Evolutionary conservation across 2,797 vertebrate genomes (phyloP).

Genomic region (Pangasius macronema): DNA sequence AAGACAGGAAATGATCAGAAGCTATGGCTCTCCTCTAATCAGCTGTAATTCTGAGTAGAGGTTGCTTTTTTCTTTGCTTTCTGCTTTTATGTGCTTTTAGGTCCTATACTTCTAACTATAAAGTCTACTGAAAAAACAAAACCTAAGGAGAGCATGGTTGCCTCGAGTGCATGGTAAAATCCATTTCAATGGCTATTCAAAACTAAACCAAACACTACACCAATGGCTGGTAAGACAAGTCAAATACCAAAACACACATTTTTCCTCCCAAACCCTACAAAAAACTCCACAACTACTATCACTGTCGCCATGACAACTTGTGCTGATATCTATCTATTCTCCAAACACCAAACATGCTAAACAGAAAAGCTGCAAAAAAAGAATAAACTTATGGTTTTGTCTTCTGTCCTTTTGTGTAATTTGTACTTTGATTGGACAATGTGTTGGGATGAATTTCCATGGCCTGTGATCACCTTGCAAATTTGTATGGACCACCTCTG

Average conservation of each 20-base stretch:
- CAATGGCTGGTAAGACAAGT: not conserved
- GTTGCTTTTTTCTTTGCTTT: not conserved
- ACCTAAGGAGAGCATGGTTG: not conserved
- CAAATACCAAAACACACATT: too few species aligned
- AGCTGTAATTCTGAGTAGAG: not conserved
- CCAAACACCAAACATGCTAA: not conserved
- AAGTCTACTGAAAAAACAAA: not conserved
- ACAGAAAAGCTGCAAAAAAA: not conserved
- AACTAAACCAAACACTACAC: not conserved
- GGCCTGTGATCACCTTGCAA: too few species aligned
- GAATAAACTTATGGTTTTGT: too few species aligned
- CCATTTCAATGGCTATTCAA: not conserved
- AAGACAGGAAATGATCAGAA: not conserved
- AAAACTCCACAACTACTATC: too few species aligned
- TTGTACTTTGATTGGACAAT: not conserved
- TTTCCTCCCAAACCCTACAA: too few species aligned
- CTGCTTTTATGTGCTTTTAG: not conserved
- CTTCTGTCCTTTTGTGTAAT: not conserved
- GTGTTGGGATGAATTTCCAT: not conserved
- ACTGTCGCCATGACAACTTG: too few species aligned
- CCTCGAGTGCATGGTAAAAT: too few species aligned
- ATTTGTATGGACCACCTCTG: too few species aligned
- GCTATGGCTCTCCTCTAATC: not conserved
- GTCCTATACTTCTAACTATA: not conserved
- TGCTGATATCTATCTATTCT: too few species aligned